Evolutionary conservation across 2,113 vertebrate genomes (phyloP), one percentile per base, ranked within the genome.

Genomic region (Fregetta grallaria): DNA sequence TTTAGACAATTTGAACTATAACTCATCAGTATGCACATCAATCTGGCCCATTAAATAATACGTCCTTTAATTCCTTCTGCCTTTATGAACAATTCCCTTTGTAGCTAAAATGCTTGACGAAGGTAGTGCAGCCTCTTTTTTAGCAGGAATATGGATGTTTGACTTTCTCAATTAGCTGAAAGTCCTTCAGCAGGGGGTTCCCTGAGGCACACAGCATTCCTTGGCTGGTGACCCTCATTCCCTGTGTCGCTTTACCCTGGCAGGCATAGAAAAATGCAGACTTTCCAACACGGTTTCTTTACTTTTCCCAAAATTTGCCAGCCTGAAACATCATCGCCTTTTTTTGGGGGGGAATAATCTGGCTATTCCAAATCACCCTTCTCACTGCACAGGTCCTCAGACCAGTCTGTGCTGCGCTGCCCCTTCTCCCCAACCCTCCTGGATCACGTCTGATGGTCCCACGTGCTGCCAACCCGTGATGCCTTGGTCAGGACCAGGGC

Each of bases 131-230:
- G 65, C 30, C 70, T 85, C 44, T 40, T 92, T 96, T 92, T 74
- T 42, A 78, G 52, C 34, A 65, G 84, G 68, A 91, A 75, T 87
- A 38, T 19, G 79, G 59, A 88, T 86, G 65, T 90, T 89, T 96
- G 95, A 94, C 88, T 92, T 95, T 96, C 76, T 85, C 70, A 92
- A 62, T 95, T 77, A 83, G 21, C 52, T 90, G 79, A 77, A 90
- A 83, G 88, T 96, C 96, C 88, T 96, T 92, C 94, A 94, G 95
- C 82, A 88, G 88, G 52, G 52, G 36, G 87, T 23, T 94, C 87
- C 80, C 87, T 0, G 15, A 87, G 93, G 96, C 92, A 72, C 25
- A 53, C 0, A 50, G 44, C 40, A 18, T 71, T 82, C 81, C 81
- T 92, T 85, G 68, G 65, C 95, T 84, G 47, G n/a, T 81, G 68